These are phyloP conservation scores for Asarcornis scutulata DNA, from an alignment of 2,113 vertebrate genomes.

Conservation along the genomic window DNA sequence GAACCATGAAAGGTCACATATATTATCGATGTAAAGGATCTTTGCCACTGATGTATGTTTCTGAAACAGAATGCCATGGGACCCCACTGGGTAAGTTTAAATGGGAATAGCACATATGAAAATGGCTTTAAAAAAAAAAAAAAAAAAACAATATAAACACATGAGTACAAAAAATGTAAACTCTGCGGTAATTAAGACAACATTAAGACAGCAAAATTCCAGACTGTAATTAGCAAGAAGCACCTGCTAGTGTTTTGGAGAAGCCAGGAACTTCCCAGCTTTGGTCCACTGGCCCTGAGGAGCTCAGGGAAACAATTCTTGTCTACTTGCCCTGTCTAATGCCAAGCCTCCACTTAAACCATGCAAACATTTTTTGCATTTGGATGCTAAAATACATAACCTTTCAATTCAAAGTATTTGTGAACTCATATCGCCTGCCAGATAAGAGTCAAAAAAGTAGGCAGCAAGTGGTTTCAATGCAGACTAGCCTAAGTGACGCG, in stretches of 20 bases:
- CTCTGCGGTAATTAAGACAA: background rate
- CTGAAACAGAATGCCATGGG: background rate
- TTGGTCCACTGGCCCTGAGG: rapidly evolving
- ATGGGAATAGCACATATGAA: background rate
- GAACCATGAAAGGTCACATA: background rate
- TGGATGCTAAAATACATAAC: background rate
- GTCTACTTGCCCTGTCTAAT: background rate
- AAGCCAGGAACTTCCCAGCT: background rate
- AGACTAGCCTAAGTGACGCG: background rate
- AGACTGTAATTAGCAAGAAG: background rate
- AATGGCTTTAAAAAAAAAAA: background rate
- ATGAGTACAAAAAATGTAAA: background rate
- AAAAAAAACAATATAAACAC: background rate
- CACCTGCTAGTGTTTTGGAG: background rate
- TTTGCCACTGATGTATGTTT: background rate
- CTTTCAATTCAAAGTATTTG: background rate
- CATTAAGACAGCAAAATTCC: background rate
- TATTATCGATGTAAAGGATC: background rate
- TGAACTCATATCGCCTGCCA: background rate
- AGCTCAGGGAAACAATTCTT: background rate
- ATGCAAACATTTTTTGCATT: background rate
- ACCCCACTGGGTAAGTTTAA: background rate
- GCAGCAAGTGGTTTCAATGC: background rate
- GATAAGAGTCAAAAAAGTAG: background rate
- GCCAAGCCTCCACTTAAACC: background rate